phyloP scores from a whole-genome alignment of 2,888 invertebrate species.

The Sylvicola cinctus region DNA sequence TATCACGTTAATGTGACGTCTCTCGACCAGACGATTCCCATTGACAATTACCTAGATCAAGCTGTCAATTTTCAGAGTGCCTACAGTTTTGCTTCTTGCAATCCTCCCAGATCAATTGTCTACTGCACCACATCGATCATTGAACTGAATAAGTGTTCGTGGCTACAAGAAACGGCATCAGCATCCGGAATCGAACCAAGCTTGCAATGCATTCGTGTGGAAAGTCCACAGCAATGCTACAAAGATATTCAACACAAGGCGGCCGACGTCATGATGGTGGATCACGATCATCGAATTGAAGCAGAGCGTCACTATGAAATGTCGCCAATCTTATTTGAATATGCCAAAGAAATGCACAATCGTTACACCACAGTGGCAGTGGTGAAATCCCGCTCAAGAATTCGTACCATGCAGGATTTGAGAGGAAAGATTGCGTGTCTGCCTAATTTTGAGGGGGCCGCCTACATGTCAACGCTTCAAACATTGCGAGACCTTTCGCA shows the following conservation, averaged over 20 bases:
- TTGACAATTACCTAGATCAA: constrained; percentile 42
- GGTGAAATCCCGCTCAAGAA: constrained; percentile 34
- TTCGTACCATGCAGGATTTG: constrained; percentile 37
- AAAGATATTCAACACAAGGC: constrained; percentile 35
- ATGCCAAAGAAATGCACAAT: constrained; percentile 17
- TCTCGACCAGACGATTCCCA: constrained; percentile 35
- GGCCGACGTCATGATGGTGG: constrained; percentile 50
- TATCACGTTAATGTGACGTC: constrained; percentile 31
- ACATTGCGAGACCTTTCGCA: constrained; percentile 24
- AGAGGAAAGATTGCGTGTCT: constrained; percentile 57
- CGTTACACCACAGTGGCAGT: constrained; percentile 37
- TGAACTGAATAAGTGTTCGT: constrained; percentile 57
- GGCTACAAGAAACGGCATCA: constrained; percentile 50
- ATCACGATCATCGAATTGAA: constrained; percentile 46
- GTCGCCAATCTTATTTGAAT: constrained; percentile 18
- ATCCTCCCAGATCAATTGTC: constrained; percentile 39
- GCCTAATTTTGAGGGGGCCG: constrained; percentile 55
- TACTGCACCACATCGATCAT: constrained; percentile 47
- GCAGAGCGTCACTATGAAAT: constrained; percentile 37
- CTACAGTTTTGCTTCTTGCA: constrained; percentile 45
- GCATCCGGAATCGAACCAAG: constrained; percentile 61
- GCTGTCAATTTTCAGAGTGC: constrained; percentile 41
- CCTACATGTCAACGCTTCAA: constrained; percentile 37
- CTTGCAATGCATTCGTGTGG: constrained; percentile 49
- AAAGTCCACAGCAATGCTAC: constrained; percentile 42